Percentiles rank a stretch among this genome's conserved stretches.
These are phyloP conservation scores for Ivindomyrus marchei DNA, from an alignment of 2,113 vertebrate genomes.

Conservation along the genomic window DNA sequence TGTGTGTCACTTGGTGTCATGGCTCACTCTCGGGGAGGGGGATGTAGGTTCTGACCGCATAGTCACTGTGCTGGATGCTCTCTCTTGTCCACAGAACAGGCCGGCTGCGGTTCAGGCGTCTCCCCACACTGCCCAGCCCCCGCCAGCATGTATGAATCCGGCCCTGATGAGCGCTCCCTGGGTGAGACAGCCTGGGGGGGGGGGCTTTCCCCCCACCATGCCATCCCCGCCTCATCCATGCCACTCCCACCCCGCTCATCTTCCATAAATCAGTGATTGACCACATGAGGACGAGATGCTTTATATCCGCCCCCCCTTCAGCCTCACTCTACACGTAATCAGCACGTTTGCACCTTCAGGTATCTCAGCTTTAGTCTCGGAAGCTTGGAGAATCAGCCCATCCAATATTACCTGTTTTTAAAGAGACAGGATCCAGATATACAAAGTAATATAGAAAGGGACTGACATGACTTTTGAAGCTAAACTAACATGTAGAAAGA, in stretches of 20 bases:
- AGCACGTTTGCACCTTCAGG: background rate
- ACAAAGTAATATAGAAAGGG: background rate
- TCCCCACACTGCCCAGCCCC: slow-evolving; percentile 50
- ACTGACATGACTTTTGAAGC: background rate
- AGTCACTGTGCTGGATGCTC: slow-evolving; percentile 36
- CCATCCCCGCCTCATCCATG: slow-evolving; percentile 25
- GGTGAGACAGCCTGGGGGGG: slow-evolving; percentile 52
- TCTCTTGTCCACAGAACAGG: slow-evolving; percentile 64
- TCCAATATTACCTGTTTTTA: background rate
- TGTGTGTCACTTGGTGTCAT: background rate
- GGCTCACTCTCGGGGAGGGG: background rate
- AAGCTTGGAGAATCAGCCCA: background rate
- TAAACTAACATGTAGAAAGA: background rate
- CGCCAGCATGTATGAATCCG: slow-evolving; percentile 54
- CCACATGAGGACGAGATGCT: background rate
- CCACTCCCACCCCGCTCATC: background rate
- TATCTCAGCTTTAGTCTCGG: background rate
- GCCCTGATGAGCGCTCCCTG: slow-evolving; percentile 65
- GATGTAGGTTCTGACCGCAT: background rate
- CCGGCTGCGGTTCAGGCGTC: slow-evolving; percentile 58
- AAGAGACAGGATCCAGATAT: background rate
- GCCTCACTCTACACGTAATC: background rate
- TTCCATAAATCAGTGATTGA: background rate
- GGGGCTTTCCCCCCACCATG: background rate
- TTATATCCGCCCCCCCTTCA: background rate